Evolutionary conservation across 2,888 invertebrate genomes (phyloP).

Genomic region (Drosophila differens): DNA sequence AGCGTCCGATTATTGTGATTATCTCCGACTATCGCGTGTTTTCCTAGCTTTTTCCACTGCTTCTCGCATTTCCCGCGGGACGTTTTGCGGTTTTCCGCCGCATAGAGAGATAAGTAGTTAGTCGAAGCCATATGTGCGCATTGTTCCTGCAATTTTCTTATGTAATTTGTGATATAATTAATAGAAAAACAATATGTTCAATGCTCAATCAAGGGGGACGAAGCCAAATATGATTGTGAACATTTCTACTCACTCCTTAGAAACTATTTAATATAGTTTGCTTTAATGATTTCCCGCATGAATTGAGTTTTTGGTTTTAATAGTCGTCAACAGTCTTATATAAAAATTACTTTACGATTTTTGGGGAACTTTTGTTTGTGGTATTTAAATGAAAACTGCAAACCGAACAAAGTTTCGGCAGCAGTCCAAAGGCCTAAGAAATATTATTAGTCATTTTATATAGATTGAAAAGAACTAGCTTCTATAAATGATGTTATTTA

Average conservation of each 20-base stretch:
- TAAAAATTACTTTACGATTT: background rate
- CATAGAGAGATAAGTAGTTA: conserved; percentile 6
- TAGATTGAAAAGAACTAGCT: background rate
- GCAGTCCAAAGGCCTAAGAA: too few species aligned
- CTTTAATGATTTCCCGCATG: background rate
- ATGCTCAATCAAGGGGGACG: conserved; percentile 51
- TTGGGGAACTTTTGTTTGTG: background rate
- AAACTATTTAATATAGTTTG: background rate
- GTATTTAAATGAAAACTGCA: background rate
- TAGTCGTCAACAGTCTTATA: background rate
- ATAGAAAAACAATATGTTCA: conserved; percentile 80
- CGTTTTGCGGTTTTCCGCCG: conserved; percentile 46
- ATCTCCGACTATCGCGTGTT: conserved; percentile 71
- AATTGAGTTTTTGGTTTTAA: background rate
- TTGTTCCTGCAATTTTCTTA: conserved; percentile 58
- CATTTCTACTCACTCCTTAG: background rate
- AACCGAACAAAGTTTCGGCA: too few species aligned
- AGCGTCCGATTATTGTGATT: conserved; percentile 82
- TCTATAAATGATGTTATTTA: background rate
- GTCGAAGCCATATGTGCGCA: conserved; percentile 78
- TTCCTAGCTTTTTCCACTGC: conserved; percentile 27
- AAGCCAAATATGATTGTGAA: conserved; percentile 7
- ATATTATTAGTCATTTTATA: background rate
- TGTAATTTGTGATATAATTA: conserved; percentile 67
- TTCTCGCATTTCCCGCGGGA: conserved; percentile 72